Base-by-base conservation (phyloP, 2,888 invertebrate species). In the Dicyrtoma fusca region DNA sequence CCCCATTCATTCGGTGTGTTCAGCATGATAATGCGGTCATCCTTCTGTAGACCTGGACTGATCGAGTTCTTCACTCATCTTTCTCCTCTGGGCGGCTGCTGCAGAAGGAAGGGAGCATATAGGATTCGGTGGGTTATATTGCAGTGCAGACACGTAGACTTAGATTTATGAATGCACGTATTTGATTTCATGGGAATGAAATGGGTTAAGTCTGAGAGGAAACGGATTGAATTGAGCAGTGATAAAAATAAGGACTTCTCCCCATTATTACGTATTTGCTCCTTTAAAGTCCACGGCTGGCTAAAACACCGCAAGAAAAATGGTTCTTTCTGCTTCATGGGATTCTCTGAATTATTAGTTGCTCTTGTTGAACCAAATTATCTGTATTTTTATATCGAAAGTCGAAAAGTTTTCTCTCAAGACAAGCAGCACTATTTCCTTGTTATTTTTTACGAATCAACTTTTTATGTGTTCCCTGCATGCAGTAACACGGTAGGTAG, bases 171-270 rank as follows among this genome's bases (percentile, higher is more conserved):
- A 51, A 51, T 64, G 64, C 64, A 49, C 71, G 71, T 64, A 53
- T 65, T 64, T 64, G 71, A 71, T 71, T 71, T 64, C 64, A 71
- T 47, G 64, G 57, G 57, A 64, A 64, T 64, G 64, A 45, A 59
- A 47, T 44, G 57, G 59, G 59, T 45, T 44, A 59, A 69, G 57
- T 45, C 44, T 45, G 21, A 25, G 69, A 57, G 45, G 47, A 49
- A 25, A 47, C 26, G 57, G 55, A 57, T 51, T 21, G 57, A 23
- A 53, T 55, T 51, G 42, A 55, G 64, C 19, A 55, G 14, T 61
- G 59, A 61, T 47, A 69, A 69, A 61, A 45, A 34, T 61, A n/a
- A 19, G 26, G 61, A 13, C 34, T 34, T 34, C n/a, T 26, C 17
- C 10, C 17, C 2, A 10, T 53, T 49, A n/a, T 49, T 17, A 11